Evolutionary conservation across 2,888 invertebrate species (phyloP).

Genomic region (Thereva unica): DNA sequence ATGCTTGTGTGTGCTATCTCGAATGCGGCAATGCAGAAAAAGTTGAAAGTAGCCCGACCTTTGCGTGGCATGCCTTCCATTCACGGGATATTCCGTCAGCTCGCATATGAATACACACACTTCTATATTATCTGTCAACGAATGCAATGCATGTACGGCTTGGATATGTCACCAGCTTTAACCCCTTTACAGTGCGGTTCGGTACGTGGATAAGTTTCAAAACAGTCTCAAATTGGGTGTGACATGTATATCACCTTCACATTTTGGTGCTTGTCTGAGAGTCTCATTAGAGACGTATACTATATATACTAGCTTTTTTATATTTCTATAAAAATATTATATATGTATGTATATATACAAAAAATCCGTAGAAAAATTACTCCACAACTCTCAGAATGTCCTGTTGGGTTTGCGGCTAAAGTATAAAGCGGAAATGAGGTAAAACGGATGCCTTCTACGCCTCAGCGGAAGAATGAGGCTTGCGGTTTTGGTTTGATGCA

Average conservation of each 20-base stretch:
- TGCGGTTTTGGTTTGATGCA: slow-evolving; percentile 10
- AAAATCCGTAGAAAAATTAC: slow-evolving; percentile 16
- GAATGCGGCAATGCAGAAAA: no score
- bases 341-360: no score
- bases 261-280: slow-evolving; percentile 23
- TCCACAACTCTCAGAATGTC: slow-evolving; percentile 27
- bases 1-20: no score
- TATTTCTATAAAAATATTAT: no score
- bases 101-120: no score
- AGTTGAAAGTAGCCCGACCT: no score
- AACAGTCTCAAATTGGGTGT: slow-evolving; percentile 30
- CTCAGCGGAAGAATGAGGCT: slow-evolving; percentile 1
- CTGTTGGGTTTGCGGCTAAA: slow-evolving; percentile 20
- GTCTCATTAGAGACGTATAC: slow-evolving; percentile 21
- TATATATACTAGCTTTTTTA: no score
- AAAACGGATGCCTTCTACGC: slow-evolving; percentile 15
- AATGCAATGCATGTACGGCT: no score
- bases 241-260: slow-evolving; percentile 29
- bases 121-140: no score
- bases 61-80: no score
- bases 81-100: no score
- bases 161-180: slow-evolving; percentile 28
- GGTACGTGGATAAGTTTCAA: slow-evolving; percentile 9
- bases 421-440: slow-evolving; percentile 23
- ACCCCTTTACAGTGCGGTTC: slow-evolving; percentile 17